Conservation (phyloP, 2,888 invertebrate genomes). For the Malacosoma neustria region DNA sequence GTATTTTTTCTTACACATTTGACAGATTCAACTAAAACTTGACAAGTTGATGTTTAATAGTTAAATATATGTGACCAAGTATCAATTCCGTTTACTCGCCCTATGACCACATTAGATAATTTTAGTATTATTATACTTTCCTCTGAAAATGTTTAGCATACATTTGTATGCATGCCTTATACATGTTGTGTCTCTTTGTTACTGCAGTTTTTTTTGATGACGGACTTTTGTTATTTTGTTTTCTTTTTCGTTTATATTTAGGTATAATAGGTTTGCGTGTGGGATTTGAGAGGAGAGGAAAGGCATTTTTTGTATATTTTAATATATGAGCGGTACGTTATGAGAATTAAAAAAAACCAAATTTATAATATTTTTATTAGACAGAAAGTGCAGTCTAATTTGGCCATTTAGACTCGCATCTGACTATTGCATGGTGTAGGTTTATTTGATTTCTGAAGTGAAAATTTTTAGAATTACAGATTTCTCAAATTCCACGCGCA, state of each 20-base stretch:
- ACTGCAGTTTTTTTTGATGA: slow-evolving; percentile 23
- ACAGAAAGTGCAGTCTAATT: too few relatives aligned
- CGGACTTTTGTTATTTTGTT: slow-evolving; percentile 45
- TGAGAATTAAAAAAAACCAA: too few relatives aligned
- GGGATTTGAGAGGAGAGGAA: not conserved
- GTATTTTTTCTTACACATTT: not conserved
- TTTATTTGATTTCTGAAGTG: too few relatives aligned
- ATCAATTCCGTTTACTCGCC: not conserved
- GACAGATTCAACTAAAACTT: too few relatives aligned
- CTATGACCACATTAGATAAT: not conserved
- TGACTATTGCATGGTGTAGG: too few relatives aligned
- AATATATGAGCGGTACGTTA: too few relatives aligned
- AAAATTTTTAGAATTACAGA: too few relatives aligned
- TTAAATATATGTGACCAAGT: not conserved
- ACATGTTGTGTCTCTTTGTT: slow-evolving; percentile 20
- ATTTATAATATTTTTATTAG: too few relatives aligned
- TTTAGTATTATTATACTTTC: not conserved
- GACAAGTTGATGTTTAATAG: not conserved
- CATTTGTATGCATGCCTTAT: slow-evolving; percentile 13
- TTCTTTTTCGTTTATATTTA: slow-evolving; percentile 21
- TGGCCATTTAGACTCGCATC: too few relatives aligned
- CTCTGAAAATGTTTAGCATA: slow-evolving; percentile 4
- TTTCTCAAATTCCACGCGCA: slow-evolving; percentile 32
- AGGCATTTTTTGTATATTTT: too few relatives aligned
- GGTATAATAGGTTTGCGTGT: slow-evolving; percentile 9